Conservation (phyloP, 2,113 vertebrate species). For the Neodontobutis hainanensis region DNA sequence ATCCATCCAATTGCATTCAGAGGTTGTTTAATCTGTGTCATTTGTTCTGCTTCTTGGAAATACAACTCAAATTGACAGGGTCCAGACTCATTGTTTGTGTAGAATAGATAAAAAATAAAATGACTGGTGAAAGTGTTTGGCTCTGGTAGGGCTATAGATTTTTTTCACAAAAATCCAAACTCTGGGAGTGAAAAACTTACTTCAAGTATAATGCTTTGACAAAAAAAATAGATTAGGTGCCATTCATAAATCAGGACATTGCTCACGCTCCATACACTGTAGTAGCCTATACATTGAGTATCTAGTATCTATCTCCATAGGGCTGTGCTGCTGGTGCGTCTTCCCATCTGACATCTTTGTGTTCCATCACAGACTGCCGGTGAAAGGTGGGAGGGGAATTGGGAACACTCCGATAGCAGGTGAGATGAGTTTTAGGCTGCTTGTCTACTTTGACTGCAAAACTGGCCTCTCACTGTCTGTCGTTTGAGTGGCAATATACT, state of each 20-base stretch:
- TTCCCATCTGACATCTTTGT: constrained; percentile 32
- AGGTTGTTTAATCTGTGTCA: too few relatives aligned
- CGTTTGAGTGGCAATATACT: constrained; percentile 70
- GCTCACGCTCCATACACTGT: too few relatives aligned
- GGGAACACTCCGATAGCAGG: constrained; percentile 59
- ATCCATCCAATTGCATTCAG: too few relatives aligned
- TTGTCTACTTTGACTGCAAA: constrained; percentile 32
- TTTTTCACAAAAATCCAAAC: too few relatives aligned
- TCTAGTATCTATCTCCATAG: too few relatives aligned
- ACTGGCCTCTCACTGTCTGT: constrained; percentile 63
- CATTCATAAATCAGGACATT: background rate
- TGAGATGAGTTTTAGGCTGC: constrained; percentile 53
- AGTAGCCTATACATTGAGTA: background rate
- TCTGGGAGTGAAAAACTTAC: too few relatives aligned
- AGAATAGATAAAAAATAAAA: too few relatives aligned
- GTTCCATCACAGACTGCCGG: constrained; percentile 44
- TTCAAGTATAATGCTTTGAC: background rate
- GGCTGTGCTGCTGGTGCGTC: constrained; percentile 9
- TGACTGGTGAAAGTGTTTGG: too few relatives aligned
- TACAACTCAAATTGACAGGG: too few relatives aligned
- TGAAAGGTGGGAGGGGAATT: constrained; percentile 64
- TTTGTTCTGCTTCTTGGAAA: too few relatives aligned
- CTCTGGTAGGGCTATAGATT: too few relatives aligned
- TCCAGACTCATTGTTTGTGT: too few relatives aligned
- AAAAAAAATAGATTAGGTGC: background rate